A percentile compares a stretch with the other conserved stretches of the same genome.
These are phyloP conservation scores for Eupelmus urozonus DNA, from an alignment of 2,888 invertebrate species.

Conservation along the genomic window DNA sequence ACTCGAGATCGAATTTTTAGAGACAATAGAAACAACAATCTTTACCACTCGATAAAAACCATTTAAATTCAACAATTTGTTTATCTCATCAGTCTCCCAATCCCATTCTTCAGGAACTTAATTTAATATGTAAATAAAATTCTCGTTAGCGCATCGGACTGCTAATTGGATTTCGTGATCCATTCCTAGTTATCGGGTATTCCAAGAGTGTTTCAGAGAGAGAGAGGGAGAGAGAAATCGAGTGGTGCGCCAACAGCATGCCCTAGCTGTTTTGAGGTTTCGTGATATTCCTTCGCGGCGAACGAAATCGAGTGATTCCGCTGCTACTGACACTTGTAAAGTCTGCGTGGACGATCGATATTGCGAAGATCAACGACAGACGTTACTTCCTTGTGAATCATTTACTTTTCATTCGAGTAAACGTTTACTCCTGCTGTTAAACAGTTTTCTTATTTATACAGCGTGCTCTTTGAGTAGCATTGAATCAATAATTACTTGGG, in stretches of 20 bases:
- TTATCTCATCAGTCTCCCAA: no score
- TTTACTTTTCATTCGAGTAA: no score
- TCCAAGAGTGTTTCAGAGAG: conserved; percentile 1
- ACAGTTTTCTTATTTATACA: no score
- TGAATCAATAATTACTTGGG: no score
- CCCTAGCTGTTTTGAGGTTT: conserved; percentile 16
- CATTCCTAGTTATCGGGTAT: conserved; percentile 15
- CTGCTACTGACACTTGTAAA: conserved; percentile 8
- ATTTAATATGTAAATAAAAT: background rate
- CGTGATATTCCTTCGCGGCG: conserved; percentile 3
- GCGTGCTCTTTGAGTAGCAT: no score
- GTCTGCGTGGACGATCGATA: conserved; percentile 1
- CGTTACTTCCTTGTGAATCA: no score
- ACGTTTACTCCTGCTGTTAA: no score
- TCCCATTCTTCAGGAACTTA: no score
- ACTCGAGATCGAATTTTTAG: no score
- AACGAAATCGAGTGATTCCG: background rate
- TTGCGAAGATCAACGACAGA: background rate
- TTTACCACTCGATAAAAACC: no score
- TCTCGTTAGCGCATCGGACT: background rate
- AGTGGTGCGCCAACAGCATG: background rate
- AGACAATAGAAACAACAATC: no score
- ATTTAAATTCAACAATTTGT: no score
- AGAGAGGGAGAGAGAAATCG: background rate
- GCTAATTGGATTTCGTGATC: conserved; percentile 31